A percentile compares a stretch with the other conserved stretches of the same genome.
These are phyloP conservation scores for Melanitta fusca DNA, from an alignment of 2,797 vertebrate genomes.

Conservation along the genomic window DNA sequence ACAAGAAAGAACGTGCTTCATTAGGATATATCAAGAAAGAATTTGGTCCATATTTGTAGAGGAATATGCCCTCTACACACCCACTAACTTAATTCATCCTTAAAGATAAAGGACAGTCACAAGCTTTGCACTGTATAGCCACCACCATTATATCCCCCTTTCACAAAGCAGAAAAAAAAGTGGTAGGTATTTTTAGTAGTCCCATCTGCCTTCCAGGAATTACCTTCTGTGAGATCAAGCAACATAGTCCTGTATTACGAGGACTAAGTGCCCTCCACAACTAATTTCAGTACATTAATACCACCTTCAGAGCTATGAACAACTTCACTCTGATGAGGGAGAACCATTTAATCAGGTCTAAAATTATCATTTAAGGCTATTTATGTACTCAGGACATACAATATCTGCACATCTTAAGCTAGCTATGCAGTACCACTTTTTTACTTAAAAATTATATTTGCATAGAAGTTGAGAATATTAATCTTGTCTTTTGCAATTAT, in stretches of 20 bases:
- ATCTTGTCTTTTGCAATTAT: background rate
- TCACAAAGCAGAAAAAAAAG: background rate
- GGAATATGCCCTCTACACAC: background rate
- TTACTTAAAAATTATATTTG: background rate
- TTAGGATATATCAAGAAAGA: background rate
- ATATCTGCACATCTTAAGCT: background rate
- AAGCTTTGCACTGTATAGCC: background rate
- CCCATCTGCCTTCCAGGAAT: background rate
- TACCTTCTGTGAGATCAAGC: background rate
- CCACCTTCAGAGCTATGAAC: background rate
- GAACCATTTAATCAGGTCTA: background rate
- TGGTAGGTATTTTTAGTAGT: background rate
- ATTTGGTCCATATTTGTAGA: background rate
- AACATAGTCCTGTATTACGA: background rate
- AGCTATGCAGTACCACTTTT: background rate
- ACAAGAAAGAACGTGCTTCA: background rate
- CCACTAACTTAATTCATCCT: background rate
- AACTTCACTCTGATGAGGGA: background rate
- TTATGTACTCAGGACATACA: background rate
- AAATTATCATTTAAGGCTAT: background rate
- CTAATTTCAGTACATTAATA: background rate
- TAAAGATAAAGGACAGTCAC: background rate
- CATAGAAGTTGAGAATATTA: background rate
- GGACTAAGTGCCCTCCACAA: background rate
- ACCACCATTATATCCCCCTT: background rate